Percentiles rank a stretch among this genome's conserved stretches.
Conservation (phyloP, 2,888 invertebrate species). For the Stegana nigrithorax region DNA sequence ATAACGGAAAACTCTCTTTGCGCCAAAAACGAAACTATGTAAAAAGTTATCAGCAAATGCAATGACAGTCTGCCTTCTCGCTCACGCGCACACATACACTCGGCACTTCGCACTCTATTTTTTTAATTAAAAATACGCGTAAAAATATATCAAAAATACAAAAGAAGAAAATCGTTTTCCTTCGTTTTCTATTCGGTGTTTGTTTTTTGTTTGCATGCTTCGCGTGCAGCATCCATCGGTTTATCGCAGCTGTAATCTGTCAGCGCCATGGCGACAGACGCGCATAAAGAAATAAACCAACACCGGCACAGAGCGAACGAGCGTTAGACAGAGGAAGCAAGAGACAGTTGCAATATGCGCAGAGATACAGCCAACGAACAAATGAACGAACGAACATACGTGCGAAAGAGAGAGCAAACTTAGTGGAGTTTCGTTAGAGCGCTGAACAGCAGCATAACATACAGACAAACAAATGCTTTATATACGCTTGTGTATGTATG, state of each 20-base stretch:
- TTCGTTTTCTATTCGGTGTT: no score
- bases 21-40: background rate
- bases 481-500: no score
- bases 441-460: no score
- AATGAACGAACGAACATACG: background rate
- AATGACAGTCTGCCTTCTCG: background rate
- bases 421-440: no score
- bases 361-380: no score
- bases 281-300: background rate
- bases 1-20: no score
- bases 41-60: background rate
- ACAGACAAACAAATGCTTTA: background rate
- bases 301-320: background rate
- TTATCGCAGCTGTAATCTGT: conserved; percentile 60
- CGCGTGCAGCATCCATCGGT: conserved; percentile 26
- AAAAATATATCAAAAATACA: conserved; percentile 11
- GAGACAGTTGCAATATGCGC: background rate
- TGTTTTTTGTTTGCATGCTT: no score
- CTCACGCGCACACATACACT: background rate
- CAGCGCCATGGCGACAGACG: conserved; percentile 36
- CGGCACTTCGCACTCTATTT: background rate
- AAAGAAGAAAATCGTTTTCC: background rate
- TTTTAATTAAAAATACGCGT: conserved; percentile 17
- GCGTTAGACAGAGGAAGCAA: background rate
- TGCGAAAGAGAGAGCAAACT: no score